Percentiles rank a stretch among this genome's conserved stretches.
Evolutionary conservation across 2,888 invertebrate genomes (phyloP).

Genomic region (Zele albiditarsus): DNA sequence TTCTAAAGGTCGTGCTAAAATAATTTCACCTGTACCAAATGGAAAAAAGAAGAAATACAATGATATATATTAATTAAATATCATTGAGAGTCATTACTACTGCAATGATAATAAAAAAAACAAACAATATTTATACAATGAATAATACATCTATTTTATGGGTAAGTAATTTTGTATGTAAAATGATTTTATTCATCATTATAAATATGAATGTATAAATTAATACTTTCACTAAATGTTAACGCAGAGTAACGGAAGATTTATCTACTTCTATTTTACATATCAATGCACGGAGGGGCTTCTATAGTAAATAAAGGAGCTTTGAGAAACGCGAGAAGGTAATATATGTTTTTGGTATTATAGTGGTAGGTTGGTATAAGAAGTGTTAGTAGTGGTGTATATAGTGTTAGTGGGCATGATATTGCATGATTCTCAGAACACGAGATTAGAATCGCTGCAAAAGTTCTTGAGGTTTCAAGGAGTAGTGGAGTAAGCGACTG

Average conservation of each 20-base stretch:
- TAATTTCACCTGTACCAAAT: conserved; percentile 78
- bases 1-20: conserved; percentile 81
- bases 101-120: neutral
- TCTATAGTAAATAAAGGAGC: conserved; percentile 24
- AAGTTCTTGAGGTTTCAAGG: conserved; percentile 50
- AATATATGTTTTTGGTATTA: neutral
- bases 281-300: conserved; percentile 39
- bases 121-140: conserved; percentile 22
- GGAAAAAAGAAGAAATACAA: too few relatives aligned
- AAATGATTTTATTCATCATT: conserved; percentile 47
- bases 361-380: neutral
- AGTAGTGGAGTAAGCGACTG: conserved; percentile 55
- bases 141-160: conserved; percentile 43
- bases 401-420: conserved; percentile 16
- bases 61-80: too few relatives aligned
- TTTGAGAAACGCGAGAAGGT: neutral
- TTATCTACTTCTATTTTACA: conserved; percentile 45
- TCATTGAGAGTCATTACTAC: too few relatives aligned
- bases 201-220: conserved; percentile 41
- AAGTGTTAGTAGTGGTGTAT: neutral
- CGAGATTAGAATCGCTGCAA: conserved; percentile 61
- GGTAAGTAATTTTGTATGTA: conserved; percentile 32
- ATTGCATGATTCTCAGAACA: conserved; percentile 60
- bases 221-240: conserved; percentile 24
- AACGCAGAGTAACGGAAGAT: neutral